Conservation (phyloP, 2,797 vertebrate genomes). For the Pogonophryne albipinna region DNA sequence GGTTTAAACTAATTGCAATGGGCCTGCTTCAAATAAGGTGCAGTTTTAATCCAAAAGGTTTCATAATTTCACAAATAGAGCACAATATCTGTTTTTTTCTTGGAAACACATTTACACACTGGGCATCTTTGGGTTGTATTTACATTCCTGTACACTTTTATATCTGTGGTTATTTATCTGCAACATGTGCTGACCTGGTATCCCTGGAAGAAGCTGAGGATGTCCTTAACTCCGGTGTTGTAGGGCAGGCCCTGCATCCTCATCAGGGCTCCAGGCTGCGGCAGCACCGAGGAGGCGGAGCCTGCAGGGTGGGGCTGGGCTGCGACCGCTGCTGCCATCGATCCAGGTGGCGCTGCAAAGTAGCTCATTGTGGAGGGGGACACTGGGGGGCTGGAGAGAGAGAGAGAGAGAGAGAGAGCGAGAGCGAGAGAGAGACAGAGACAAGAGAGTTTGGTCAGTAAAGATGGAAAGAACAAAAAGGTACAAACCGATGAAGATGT, state of each 20-base stretch:
- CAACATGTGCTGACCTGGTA: constrained; percentile 90
- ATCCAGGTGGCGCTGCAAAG: constrained; percentile 89
- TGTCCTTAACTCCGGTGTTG: constrained; percentile 95
- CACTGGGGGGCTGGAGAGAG: constrained; percentile 89
- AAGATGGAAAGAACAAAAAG: not conserved
- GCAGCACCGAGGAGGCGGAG: constrained; percentile 83
- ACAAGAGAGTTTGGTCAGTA: not conserved
- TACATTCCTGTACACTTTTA: not conserved
- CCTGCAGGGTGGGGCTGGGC: constrained; percentile 82
- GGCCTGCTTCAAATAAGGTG: not conserved
- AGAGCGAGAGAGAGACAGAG: constrained; percentile 37
- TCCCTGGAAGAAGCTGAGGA: constrained; percentile 97
- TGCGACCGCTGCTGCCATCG: constrained; percentile 88
- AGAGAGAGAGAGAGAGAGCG: too few species aligned
- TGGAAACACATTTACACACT: not conserved
- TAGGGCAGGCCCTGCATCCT: constrained; percentile 97
- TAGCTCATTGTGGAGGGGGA: constrained; percentile 94
- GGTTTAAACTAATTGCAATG: not conserved
- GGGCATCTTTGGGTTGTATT: not conserved
- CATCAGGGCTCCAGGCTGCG: constrained; percentile 91
- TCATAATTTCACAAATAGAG: not conserved
- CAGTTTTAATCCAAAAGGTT: not conserved
- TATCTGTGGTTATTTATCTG: not conserved
- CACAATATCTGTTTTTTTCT: not conserved
- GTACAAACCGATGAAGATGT: not conserved